phyloP scores from a whole-genome alignment of 2,888 invertebrate genomes.

The Caenorhabditis sulstoni region DNA sequence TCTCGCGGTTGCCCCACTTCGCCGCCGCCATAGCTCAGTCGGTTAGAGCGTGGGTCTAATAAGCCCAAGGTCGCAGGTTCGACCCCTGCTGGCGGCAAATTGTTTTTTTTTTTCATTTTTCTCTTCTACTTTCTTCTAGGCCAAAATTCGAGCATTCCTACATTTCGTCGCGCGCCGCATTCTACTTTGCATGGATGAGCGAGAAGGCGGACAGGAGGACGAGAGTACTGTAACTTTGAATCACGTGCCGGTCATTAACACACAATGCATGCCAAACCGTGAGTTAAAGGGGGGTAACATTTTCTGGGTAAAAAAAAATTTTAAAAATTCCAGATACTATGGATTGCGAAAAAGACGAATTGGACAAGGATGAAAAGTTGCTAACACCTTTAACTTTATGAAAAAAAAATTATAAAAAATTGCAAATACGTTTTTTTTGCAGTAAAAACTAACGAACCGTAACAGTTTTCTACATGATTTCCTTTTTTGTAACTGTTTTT shows the following conservation, averaged over 20 bases:
- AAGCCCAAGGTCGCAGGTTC: slow-evolving; percentile 80
- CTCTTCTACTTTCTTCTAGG: slow-evolving; percentile 22
- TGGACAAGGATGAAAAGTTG: slow-evolving; percentile 38
- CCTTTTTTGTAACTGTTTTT: too few species aligned
- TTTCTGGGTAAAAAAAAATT: too few species aligned
- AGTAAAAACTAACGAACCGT: too few species aligned
- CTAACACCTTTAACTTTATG: slow-evolving; percentile 4
- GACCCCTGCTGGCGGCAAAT: slow-evolving; percentile 79
- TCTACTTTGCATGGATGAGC: slow-evolving; percentile 5
- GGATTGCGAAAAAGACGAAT: slow-evolving; percentile 45
- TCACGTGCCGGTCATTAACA: slow-evolving; percentile 46
- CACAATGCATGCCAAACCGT: slow-evolving; percentile 52
- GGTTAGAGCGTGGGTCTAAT: slow-evolving; percentile 80
- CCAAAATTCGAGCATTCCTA: slow-evolving; percentile 15
- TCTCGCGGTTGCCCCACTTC: too few species aligned
- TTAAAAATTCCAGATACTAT: slow-evolving; percentile 34
- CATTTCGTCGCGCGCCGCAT: slow-evolving; percentile 31
- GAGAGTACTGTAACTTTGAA: slow-evolving; percentile 21
- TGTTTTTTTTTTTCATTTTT: background rate
- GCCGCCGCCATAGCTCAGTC: slow-evolving; percentile 71
- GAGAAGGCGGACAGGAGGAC: background rate
- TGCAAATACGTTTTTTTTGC: too few species aligned
- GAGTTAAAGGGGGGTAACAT: too few species aligned
- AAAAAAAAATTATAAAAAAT: too few species aligned
- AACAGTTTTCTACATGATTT: too few species aligned